Evolutionary conservation across 2,113 vertebrate genomes (phyloP).

Genomic region (Peucedramus taeniatus): DNA sequence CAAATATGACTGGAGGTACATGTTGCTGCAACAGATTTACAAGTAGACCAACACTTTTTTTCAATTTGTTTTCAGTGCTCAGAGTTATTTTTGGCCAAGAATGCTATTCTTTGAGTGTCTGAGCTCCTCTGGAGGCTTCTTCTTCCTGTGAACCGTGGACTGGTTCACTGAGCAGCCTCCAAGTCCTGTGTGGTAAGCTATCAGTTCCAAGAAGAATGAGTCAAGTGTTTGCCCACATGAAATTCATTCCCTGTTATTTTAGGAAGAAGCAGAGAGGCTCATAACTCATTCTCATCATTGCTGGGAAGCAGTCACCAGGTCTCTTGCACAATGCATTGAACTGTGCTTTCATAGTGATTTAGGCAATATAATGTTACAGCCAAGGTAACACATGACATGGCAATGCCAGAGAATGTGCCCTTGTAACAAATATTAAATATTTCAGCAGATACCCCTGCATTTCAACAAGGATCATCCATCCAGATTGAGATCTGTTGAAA

Average conservation of each 20-base stretch:
- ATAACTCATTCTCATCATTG: constrained; percentile 55
- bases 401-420: neutral
- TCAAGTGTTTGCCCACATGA: constrained; percentile 62
- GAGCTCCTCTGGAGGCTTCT: constrained; percentile 58
- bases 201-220: constrained; percentile 64
- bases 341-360: neutral
- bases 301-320: constrained; percentile 53
- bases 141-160: constrained; percentile 58
- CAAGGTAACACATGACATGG: constrained; percentile 27
- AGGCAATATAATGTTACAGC: constrained; percentile 11
- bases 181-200: constrained; percentile 58
- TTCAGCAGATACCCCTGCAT: neutral
- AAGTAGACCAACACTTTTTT: constrained; percentile 12
- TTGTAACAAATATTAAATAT: neutral
- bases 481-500: neutral
- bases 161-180: constrained; percentile 54
- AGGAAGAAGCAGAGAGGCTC: constrained; percentile 44
- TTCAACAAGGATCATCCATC: neutral
- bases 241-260: constrained; percentile 62
- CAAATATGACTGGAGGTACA: constrained; percentile 15
- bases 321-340: constrained; percentile 46
- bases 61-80: constrained; percentile 30
- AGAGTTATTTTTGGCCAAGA: constrained; percentile 50
- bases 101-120: constrained; percentile 55
- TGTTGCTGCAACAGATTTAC: constrained; percentile 44